A percentile compares a stretch with the other conserved stretches of the same genome.
Evolutionary conservation across 64 coral and sea anemone genomes (phyloP).

Genomic region (Actinia equina): DNA sequence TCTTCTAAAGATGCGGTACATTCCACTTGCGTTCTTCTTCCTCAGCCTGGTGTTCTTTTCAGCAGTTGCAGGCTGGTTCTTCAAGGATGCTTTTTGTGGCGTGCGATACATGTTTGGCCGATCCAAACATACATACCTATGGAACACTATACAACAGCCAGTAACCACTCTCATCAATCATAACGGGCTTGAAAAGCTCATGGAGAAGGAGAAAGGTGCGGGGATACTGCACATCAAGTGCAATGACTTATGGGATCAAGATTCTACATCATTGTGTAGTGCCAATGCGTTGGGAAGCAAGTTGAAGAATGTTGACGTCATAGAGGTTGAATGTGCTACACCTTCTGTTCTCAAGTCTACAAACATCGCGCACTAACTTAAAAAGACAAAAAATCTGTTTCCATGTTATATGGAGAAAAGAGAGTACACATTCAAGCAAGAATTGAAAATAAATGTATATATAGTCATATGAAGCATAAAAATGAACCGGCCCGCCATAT

Average conservation of each 20-base stretch:
- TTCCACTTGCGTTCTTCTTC: conserved; percentile 86
- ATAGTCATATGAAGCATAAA: no score
- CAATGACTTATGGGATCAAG: conserved; percentile 74
- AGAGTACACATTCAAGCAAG: no score
- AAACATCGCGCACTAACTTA: background rate
- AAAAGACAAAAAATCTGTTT: no score
- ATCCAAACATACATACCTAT: background rate
- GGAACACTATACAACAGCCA: background rate
- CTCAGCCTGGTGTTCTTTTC: conserved; percentile 88
- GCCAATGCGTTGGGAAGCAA: background rate
- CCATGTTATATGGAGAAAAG: no score
- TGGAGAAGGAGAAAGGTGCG: conserved; percentile 31
- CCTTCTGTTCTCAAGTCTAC: conserved; percentile 1
- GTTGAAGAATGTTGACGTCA: conserved; percentile 1
- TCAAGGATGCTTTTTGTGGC: conserved; percentile 53
- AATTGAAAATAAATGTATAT: no score
- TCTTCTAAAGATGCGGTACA: conserved; percentile 72
- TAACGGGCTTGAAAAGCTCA: conserved; percentile 62
- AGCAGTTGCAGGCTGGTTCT: conserved; percentile 76
- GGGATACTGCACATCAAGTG: conserved; percentile 53
- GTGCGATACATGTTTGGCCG: background rate
- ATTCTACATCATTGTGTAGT: conserved; percentile 13
- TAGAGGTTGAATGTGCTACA: background rate
- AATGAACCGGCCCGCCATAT: no score
- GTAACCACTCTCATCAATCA: conserved; percentile 53